Evolutionary conservation across 2,113 vertebrate genomes (phyloP).

Genomic region (Onychorhynchus coronatus): DNA sequence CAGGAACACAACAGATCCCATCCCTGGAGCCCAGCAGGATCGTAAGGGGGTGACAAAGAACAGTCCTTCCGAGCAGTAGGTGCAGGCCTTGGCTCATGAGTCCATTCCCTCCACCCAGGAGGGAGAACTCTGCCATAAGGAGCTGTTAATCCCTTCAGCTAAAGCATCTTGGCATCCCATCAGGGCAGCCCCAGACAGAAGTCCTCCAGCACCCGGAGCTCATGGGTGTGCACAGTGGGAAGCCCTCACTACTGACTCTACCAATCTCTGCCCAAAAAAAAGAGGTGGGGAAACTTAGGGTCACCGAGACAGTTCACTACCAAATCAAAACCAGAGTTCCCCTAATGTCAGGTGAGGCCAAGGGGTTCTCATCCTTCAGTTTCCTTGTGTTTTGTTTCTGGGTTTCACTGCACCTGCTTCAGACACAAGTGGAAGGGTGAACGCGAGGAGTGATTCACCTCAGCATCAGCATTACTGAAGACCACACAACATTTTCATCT

Average conservation of each 20-base stretch:
- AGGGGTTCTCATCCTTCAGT: rapidly evolving
- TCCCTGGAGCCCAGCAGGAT: background rate
- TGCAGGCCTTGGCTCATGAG: background rate
- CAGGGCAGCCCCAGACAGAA: background rate
- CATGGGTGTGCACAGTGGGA: rapidly evolving
- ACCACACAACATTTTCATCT: background rate
- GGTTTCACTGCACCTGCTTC: background rate
- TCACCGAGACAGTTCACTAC: background rate
- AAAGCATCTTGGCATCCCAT: background rate
- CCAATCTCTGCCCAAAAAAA: background rate
- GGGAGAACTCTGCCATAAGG: too few relatives aligned
- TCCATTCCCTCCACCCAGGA: background rate
- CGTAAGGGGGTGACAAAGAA: background rate
- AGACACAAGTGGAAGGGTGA: background rate
- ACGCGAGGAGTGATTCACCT: background rate
- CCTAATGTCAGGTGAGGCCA: rapidly evolving
- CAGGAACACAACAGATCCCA: background rate
- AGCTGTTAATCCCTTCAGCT: background rate
- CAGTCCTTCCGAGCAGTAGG: background rate
- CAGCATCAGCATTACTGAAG: background rate
- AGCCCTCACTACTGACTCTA: background rate
- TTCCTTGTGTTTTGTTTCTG: background rate
- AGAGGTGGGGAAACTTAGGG: background rate
- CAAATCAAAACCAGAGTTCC: background rate
- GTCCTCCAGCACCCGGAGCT: background rate